Conservation (phyloP, 2,113 vertebrate genomes). For the Egretta garzetta region DNA sequence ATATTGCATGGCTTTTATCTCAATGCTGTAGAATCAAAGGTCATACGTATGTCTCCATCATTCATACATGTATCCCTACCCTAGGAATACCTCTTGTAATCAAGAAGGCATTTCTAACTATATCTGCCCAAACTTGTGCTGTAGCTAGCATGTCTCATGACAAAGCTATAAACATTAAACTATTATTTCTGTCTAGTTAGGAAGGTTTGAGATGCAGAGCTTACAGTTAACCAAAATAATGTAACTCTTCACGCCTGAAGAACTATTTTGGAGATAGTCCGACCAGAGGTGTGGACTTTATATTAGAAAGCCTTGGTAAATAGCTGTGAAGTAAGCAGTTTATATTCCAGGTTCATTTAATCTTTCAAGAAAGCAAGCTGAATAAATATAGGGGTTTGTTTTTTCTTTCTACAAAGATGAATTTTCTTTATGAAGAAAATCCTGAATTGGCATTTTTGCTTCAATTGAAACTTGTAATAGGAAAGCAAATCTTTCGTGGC, state of each 20-base stretch:
- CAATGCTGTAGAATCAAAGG: neutral
- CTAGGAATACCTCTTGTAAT: neutral
- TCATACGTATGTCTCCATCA: neutral
- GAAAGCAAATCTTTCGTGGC: neutral
- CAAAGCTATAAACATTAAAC: neutral
- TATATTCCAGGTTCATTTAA: neutral
- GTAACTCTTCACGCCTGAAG: neutral
- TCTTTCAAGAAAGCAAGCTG: neutral
- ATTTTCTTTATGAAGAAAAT: neutral
- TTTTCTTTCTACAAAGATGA: neutral
- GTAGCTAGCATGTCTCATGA: neutral
- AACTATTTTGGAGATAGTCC: neutral
- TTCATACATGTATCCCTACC: neutral
- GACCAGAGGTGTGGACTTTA: neutral
- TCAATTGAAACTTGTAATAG: neutral
- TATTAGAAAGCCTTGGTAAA: neutral
- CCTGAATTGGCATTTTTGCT: slow-evolving; percentile 17
- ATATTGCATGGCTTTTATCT: neutral
- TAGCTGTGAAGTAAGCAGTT: neutral
- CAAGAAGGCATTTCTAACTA: neutral
- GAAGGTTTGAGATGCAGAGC: neutral
- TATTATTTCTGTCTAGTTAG: neutral
- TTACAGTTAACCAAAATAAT: neutral
- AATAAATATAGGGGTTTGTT: neutral
- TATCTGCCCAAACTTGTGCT: neutral